Evolutionary conservation across 1,140 invertebrate genomes (phyloP), one percentile per base, ranked within the genome.

Genomic region (Drosophila subpulchrella): DNA sequence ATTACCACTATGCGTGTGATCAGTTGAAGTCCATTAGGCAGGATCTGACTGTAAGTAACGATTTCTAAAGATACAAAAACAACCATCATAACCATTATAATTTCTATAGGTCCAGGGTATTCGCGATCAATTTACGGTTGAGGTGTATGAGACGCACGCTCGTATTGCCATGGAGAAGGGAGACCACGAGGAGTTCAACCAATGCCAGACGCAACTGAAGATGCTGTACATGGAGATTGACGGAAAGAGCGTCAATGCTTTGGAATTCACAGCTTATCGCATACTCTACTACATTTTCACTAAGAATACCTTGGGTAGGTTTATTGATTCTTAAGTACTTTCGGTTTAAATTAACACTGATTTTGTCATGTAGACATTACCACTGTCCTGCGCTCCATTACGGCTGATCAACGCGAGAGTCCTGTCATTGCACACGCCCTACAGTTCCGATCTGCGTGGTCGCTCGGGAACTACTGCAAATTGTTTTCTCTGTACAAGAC

Each of bases 161-260:
- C 94, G 98, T 60, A 98, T 99, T 91, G 98, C 98, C 55, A 94
- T 99, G 91, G 98, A 99, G 92, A 98, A 98, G 93, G 97, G 97
- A 46, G 98, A 99, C 92, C 98, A 99, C 92, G 98, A 98, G 92
- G 98, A 99, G 92, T 99, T 99, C 91, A 99, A 99, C 94, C 98
- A 99, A 92, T 99, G 98, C 93, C 98, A 99, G 93, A 98, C 98
- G 41, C 98, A 99, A 93, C 93, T 99, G 30, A 97, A 97, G 94
- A 96, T 97, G 94, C 94, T 99, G 10, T 99, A 98, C 92, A 92
- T 94, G 61, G 96, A 97, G 89, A 92, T 96, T 30, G 83, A 50
- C 11, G 96, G 95, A 57, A 95, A 95, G 24, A 95, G 81, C 46
- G 51, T 44, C 1, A 96, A 98, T 93, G 93, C 94, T 51, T 94